Conservation (phyloP, 2,888 invertebrate species). For the Anthophora plumipes region DNA sequence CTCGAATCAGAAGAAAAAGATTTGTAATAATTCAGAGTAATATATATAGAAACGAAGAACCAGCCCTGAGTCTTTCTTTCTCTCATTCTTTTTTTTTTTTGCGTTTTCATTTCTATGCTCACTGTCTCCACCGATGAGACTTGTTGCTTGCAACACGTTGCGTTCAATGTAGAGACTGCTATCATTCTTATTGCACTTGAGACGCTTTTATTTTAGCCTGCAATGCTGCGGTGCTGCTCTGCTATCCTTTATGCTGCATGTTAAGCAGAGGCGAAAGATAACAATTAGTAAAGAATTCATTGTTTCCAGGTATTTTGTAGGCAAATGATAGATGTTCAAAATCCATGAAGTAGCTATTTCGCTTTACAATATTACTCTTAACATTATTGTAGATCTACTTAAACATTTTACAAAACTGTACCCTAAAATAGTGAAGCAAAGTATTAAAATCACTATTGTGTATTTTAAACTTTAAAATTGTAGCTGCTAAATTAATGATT, state of each 20-base stretch:
- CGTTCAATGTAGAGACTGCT: conserved; percentile 66
- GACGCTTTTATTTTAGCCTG: conserved; percentile 74
- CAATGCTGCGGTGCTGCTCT: conserved; percentile 76
- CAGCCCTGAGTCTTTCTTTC: conserved; percentile 64
- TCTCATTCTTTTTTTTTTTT: conserved; percentile 43
- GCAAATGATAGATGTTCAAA: conserved; percentile 48
- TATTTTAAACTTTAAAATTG: background rate
- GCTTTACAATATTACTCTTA: conserved; percentile 14
- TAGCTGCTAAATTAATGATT: conserved; percentile 6
- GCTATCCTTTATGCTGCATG: conserved; percentile 84
- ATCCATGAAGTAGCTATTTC: conserved; percentile 60
- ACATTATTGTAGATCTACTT: background rate
- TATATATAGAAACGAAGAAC: conserved; percentile 62
- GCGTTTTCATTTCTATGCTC: conserved; percentile 59
- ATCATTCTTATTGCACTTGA: conserved; percentile 74
- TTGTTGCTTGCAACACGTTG: conserved; percentile 63
- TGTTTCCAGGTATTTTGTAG: conserved; percentile 43
- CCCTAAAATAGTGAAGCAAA: background rate
- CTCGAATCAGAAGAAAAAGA: conserved; percentile 63
- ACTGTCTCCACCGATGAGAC: conserved; percentile 69
- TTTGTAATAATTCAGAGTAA: conserved; percentile 60
- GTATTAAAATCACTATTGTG: background rate
- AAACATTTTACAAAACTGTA: background rate
- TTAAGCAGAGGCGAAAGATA: conserved; percentile 83
- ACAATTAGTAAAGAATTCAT: conserved; percentile 79